phyloP scores from a whole-genome alignment of 2,888 invertebrate species.

The Torymus tubicola region DNA sequence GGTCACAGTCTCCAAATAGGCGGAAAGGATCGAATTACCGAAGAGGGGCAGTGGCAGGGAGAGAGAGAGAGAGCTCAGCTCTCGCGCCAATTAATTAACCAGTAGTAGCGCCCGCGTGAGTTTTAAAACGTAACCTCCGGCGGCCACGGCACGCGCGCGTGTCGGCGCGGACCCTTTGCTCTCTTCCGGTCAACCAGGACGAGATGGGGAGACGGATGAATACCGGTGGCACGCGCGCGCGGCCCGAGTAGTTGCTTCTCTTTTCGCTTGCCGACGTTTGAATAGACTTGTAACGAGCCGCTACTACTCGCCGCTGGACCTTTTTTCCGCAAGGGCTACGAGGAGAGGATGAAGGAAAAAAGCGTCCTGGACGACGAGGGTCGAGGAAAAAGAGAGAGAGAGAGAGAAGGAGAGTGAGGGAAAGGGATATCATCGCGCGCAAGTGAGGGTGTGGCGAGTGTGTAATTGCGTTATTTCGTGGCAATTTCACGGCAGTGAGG shows the following conservation, averaged over 20 bases:
- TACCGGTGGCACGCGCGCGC: slow-evolving; percentile 73
- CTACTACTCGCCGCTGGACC: slow-evolving; percentile 46
- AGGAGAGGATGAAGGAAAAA: slow-evolving; percentile 59
- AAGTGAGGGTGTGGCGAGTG: slow-evolving; percentile 68
- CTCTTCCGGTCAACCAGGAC: slow-evolving; percentile 71
- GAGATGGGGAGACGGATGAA: slow-evolving; percentile 66
- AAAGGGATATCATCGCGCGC: slow-evolving; percentile 39
- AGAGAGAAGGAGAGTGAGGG: slow-evolving; percentile 60
- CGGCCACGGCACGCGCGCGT: slow-evolving; percentile 55
- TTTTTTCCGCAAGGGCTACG: slow-evolving; percentile 60
- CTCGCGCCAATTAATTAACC: slow-evolving; percentile 55
- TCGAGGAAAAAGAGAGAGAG: slow-evolving; percentile 63
- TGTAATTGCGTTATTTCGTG: slow-evolving; percentile 76
- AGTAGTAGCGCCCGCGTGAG: slow-evolving; percentile 12
- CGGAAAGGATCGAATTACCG: slow-evolving; percentile 54
- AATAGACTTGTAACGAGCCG: slow-evolving; percentile 76
- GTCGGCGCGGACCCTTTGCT: slow-evolving; percentile 12
- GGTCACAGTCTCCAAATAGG: slow-evolving; percentile 38
- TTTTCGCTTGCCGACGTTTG: slow-evolving; percentile 72
- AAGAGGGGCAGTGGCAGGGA: not conserved
- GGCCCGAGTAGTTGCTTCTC: slow-evolving; percentile 48
- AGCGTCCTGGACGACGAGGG: slow-evolving; percentile 56
- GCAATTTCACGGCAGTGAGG: slow-evolving; percentile 72
- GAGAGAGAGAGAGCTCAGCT: too few species aligned
- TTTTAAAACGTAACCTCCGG: slow-evolving; percentile 43